Base-by-base conservation (phyloP, 1,140 invertebrate species). In the Aplysia californica region DNA sequence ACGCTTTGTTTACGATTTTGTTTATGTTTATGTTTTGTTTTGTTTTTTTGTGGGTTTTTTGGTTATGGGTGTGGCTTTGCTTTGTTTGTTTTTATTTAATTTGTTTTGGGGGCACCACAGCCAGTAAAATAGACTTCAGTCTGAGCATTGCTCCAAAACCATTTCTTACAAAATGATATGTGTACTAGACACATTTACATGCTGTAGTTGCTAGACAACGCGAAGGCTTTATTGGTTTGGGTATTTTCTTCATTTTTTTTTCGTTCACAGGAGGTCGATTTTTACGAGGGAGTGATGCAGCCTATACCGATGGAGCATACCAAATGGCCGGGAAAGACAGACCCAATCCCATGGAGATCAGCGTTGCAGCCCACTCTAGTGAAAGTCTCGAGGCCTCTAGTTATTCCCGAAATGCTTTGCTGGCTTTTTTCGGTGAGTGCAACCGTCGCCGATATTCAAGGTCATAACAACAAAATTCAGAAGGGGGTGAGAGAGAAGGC, bases 371-470 rank as follows among this genome's bases (percentile, higher is more conserved):
- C 20, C 96, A 99, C 86, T 94, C 95, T 81, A 98, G 97, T 4
- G 92, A 94, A 61, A 96, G 97, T 87, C 97, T 97, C 0, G 89
- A 96, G 44, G 93, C 94, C 0, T 99, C 97, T 0, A 89, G 93
- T 36, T 92, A 93, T 71, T 98, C 98, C 89, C 91, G 96, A 55
- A 99, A 97, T 0, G 96, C 97, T 0, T 90, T 99, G 74, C 93
- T 98, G 38, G 97, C 97, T 10, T 99, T 98, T 90, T 99, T 99
- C 88, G 96, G 96, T 96, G 91, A 93, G 92, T 87, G 31, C 2
- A 15, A 3, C 18, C n/a, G 39, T 41, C 21, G 3, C 39, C 35
- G 20, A 35, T 35, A 3, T 23, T 23, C 5, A 26, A 59, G n/a
- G 5, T n/a, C 5, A n/a, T 23, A 10, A 59, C 56, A 59, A 6